These are phyloP conservation scores for Panagrolaimus sp. DNA, from an alignment of 1,140 invertebrate species.

Conservation along the genomic window DNA sequence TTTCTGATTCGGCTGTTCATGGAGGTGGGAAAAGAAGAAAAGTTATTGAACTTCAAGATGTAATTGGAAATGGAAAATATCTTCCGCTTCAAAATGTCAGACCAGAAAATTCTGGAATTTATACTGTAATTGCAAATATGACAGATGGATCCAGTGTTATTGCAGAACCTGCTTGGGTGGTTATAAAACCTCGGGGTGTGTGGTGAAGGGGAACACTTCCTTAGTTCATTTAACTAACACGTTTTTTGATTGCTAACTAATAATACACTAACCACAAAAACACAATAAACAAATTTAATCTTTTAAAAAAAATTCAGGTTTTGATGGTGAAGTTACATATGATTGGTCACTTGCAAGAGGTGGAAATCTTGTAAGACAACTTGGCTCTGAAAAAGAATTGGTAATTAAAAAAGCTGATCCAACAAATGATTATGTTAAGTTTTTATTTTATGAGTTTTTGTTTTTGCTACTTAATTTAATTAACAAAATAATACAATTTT, in stretches of 20 bases:
- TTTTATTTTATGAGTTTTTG: too few species aligned
- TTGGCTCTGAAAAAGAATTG: conserved; percentile 44
- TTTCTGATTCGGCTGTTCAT: neutral
- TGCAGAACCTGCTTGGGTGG: neutral
- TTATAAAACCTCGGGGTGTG: neutral
- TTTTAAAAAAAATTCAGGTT: neutral
- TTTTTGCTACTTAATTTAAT: too few species aligned
- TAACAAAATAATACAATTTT: too few species aligned
- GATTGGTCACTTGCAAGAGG: conserved; percentile 53
- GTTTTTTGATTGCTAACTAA: neutral
- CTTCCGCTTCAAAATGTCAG: neutral
- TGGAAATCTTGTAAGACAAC: conserved; percentile 46
- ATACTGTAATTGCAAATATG: conserved; percentile 5
- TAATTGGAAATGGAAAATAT: neutral
- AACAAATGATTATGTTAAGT: conserved; percentile 53
- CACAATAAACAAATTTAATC: conserved; percentile 1
- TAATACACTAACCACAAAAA: neutral
- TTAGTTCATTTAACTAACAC: too few species aligned
- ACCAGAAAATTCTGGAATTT: neutral
- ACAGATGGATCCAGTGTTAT: neutral
- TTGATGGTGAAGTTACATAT: conserved; percentile 45
- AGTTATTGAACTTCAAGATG: conserved; percentile 3
- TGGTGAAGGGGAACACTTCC: neutral
- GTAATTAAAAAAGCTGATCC: conserved; percentile 50
- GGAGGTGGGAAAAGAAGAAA: neutral